Evolutionary conservation across 1,140 invertebrate species (phyloP).

Genomic region (Batillaria attramentaria): DNA sequence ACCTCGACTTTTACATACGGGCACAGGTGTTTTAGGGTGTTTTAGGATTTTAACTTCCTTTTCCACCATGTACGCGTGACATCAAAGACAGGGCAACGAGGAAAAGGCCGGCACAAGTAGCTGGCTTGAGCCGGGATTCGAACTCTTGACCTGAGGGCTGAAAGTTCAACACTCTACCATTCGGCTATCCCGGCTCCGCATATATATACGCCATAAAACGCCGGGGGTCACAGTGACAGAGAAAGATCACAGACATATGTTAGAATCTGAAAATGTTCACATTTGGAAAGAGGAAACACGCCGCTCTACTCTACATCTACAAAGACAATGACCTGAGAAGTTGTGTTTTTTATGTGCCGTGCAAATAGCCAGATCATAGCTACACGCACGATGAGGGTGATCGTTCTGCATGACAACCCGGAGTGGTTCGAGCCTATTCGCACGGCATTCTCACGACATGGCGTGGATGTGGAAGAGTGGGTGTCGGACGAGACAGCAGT

Average conservation of each 20-base stretch:
- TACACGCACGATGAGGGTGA: neutral
- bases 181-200: neutral
- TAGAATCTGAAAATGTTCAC: neutral
- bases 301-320: neutral
- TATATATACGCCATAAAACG: neutral
- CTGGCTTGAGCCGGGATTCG: too few species aligned
- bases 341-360: neutral
- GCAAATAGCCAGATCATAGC: neutral
- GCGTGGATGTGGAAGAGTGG: neutral
- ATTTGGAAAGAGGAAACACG: neutral
- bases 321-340: too few species aligned
- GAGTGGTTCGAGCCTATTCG: neutral
- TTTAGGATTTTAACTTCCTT: too few species aligned
- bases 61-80: too few species aligned
- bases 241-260: neutral
- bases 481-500: neutral
- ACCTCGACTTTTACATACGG: too few species aligned
- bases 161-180: too few species aligned
- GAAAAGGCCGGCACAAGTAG: too few species aligned
- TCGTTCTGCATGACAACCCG: neutral
- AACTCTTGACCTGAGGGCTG: too few species aligned
- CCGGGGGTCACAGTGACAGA: too few species aligned
- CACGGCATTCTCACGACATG: neutral
- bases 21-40: too few species aligned
- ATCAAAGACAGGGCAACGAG: too few species aligned